These are phyloP conservation scores for Halictus quadricinctus DNA, from an alignment of 2,888 invertebrate genomes.

Conservation along the genomic window DNA sequence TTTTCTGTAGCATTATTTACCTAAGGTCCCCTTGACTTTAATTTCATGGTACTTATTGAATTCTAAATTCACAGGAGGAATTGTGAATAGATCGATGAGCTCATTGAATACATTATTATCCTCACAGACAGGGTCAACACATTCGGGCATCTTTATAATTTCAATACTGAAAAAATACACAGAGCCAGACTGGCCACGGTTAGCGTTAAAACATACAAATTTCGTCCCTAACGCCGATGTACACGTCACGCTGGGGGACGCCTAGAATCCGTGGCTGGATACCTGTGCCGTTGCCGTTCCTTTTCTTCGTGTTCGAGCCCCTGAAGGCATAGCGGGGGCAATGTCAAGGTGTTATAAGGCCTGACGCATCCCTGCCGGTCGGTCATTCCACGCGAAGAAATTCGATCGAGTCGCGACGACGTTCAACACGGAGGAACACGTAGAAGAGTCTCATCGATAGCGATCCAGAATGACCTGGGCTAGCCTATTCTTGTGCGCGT, in stretches of 20 bases:
- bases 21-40: neutral
- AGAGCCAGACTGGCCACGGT: too few species aligned
- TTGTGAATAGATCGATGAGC: neutral
- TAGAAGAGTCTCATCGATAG: neutral
- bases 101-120: neutral
- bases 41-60: neutral
- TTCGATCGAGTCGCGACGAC: conserved; percentile 60
- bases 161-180: too few species aligned
- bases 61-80: neutral
- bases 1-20: neutral
- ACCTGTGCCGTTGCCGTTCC: conserved; percentile 36
- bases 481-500: conserved; percentile 52
- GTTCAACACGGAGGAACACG: too few species aligned
- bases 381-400: conserved; percentile 78
- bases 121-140: too few species aligned
- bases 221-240: too few species aligned
- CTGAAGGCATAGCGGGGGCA: conserved; percentile 75
- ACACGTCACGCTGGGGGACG: neutral
- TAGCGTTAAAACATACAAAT: too few species aligned
- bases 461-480: conserved; percentile 36
- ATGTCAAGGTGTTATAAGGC: conserved; percentile 82
- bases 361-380: conserved; percentile 74
- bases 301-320: conserved; percentile 27
- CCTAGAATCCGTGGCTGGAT: neutral
- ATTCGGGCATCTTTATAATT: too few species aligned